These are phyloP conservation scores for Epizoanthus illoricatus DNA, from an alignment of 92 coral and sea anemone genomes.

Conservation along the genomic window DNA sequence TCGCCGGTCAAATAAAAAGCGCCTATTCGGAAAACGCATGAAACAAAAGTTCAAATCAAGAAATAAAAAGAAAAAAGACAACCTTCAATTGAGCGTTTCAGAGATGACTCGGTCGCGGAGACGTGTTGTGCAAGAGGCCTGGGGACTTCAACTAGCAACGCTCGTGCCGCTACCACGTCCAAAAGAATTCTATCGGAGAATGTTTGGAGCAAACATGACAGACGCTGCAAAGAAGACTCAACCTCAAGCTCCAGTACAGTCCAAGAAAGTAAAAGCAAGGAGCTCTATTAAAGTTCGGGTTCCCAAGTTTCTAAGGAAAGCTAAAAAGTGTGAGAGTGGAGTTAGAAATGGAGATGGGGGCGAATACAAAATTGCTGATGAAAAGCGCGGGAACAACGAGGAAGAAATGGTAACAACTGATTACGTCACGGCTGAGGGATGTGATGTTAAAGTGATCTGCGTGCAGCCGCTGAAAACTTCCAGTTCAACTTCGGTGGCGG, in stretches of 20 bases:
- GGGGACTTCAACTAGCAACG: too few relatives aligned
- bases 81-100: neutral
- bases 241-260: neutral
- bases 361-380: neutral
- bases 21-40: neutral
- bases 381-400: neutral
- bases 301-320: neutral
- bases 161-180: too few relatives aligned
- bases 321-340: neutral
- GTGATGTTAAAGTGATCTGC: too few relatives aligned
- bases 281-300: neutral
- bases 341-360: neutral
- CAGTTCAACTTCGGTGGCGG: neutral
- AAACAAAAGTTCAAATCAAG: neutral
- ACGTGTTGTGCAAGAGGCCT: constrained; percentile 1
- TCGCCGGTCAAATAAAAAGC: neutral
- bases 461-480: constrained; percentile 10
- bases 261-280: neutral
- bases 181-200: too few relatives aligned
- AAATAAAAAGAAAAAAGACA: neutral
- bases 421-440: neutral
- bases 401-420: neutral
- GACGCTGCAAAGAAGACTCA: neutral
- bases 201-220: neutral
- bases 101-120: neutral